Conservation (phyloP, 2,888 invertebrate genomes). For the Aphodius granarius region DNA sequence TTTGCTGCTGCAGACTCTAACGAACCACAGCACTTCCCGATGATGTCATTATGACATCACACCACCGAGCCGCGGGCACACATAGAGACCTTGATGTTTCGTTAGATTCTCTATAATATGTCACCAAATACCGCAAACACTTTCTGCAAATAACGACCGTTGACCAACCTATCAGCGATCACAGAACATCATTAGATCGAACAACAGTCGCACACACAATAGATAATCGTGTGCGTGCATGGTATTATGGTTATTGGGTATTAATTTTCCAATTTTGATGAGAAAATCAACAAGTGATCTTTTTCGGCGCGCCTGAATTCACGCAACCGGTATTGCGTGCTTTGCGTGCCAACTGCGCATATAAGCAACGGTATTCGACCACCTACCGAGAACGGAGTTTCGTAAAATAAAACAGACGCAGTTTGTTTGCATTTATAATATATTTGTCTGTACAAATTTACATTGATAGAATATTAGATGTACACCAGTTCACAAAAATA, state of each 20-base stretch:
- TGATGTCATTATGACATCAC: slow-evolving; percentile 59
- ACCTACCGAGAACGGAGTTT: background rate
- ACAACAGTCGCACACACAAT: background rate
- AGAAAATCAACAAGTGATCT: background rate
- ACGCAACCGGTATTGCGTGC: background rate
- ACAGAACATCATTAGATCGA: background rate
- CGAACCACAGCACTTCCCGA: slow-evolving; percentile 52
- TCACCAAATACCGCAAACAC: background rate
- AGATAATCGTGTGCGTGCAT: background rate
- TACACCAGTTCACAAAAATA: slow-evolving; percentile 12
- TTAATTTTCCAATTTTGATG: background rate
- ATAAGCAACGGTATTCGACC: background rate
- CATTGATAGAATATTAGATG: slow-evolving; percentile 5
- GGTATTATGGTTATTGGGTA: background rate
- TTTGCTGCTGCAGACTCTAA: slow-evolving; percentile 28
- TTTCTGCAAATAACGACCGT: background rate
- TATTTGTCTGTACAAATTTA: slow-evolving; percentile 14
- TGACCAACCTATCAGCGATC: background rate
- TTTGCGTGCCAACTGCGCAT: background rate
- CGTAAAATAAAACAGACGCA: background rate
- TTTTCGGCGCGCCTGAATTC: background rate
- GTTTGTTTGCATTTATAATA: background rate
- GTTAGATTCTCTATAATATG: slow-evolving; percentile 11
- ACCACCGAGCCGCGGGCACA: slow-evolving; percentile 50
- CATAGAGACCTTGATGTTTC: slow-evolving; percentile 49